Conservation (phyloP, 1,140 invertebrate genomes). For the Lutraria rhynchaena region DNA sequence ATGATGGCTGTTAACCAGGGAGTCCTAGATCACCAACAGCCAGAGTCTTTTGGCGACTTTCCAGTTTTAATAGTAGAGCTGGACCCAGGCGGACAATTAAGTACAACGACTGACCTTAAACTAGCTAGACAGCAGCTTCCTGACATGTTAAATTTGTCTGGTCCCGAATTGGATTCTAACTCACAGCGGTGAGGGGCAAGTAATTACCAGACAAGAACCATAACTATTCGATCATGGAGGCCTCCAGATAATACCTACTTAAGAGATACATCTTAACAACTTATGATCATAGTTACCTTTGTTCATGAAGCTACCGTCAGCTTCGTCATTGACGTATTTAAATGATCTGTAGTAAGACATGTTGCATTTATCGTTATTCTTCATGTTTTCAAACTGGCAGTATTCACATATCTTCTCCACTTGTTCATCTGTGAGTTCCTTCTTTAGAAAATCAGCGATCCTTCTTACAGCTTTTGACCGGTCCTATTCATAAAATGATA, state of each 20-base stretch:
- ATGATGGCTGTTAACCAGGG: no score
- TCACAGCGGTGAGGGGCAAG: no score
- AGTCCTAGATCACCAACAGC: no score
- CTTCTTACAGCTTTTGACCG: neutral
- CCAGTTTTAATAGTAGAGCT: no score
- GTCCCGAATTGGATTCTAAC: no score
- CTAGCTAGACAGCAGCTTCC: no score
- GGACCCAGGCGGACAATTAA: neutral
- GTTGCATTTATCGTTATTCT: slow-evolving; percentile 20
- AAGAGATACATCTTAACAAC: neutral
- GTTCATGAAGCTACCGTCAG: slow-evolving; percentile 26
- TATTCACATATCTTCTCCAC: neutral
- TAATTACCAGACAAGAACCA: no score
- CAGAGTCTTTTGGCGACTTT: no score
- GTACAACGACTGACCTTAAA: neutral
- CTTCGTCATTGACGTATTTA: slow-evolving; percentile 9
- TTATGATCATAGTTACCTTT: neutral
- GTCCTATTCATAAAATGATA: neutral
- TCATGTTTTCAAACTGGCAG: slow-evolving; percentile 41
- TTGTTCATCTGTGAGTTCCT: slow-evolving; percentile 32
- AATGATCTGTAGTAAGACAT: slow-evolving; percentile 26
- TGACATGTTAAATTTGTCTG: no score
- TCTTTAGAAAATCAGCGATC: slow-evolving; percentile 35
- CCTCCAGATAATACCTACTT: neutral
- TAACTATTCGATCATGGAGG: neutral